Base-by-base conservation (phyloP, 2,797 vertebrate genomes). In the Jordanella pulchra region DNA sequence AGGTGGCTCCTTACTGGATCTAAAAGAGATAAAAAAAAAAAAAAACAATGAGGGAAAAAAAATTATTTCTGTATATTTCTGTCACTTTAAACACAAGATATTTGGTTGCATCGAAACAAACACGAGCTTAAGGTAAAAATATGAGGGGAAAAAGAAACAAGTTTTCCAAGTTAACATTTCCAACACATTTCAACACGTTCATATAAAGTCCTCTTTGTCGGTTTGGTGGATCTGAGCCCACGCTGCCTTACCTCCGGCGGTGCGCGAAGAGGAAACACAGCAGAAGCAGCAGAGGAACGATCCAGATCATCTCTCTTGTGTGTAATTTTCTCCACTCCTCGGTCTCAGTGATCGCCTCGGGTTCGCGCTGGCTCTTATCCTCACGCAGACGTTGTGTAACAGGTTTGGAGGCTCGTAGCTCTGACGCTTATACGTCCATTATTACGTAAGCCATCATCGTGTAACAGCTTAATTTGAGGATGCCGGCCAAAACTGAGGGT, bases 1-100 rank as follows among this genome's bases (percentile, higher is more conserved):
- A 25, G 96, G 96, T 0, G 97, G 96, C 32, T 97, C 97, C 0
- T 78, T 84, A 2, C 92, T 92, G 17, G 84, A 87, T 84, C 96
- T 97, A 54, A 50, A 82, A 68, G 18, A 2, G 35, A 42, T 44
- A 61, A 68, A 12, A 3, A 18, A 27, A 1, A 44, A 0, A 60
- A 55, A 45, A 47, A 65, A 56, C n/a, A 21, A 4, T 27, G 39
- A 0, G 50, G 0, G 54, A 61, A 44, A 28, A 12, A 15, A 2
- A 53, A 18, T 35, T 1, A 23, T 28, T 47, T 65, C 7, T 17
- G 15, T 65, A 27, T 47, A 27, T 50, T 7, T n/a, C 5, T 48
- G 35, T 14, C 25, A 25, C 13, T 45, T 67, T 15, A 4, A 2
- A 30, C 30, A 18, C 51, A 21, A 6, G 1, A 18, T 65, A 50